Evolutionary conservation across 2,113 vertebrate genomes (phyloP).

Genomic region (Planiliza haematocheilus): DNA sequence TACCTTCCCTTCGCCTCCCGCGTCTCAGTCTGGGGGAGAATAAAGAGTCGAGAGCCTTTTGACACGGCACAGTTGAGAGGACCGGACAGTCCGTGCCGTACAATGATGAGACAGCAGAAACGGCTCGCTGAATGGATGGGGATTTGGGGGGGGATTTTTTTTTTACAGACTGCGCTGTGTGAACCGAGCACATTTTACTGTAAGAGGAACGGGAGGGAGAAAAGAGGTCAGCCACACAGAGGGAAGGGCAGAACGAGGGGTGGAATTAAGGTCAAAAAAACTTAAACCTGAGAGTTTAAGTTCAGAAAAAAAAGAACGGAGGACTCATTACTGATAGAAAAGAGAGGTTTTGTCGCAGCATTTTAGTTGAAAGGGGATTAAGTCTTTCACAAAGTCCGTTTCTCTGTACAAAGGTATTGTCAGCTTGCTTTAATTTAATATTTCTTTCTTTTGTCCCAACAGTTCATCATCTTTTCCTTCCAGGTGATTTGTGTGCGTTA

Average conservation of each 20-base stretch:
- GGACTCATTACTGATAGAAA: not conserved
- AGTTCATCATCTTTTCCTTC: not conserved
- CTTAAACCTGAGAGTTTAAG: slow-evolving; percentile 27
- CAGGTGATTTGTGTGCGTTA: not conserved
- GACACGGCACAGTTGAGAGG: slow-evolving; percentile 31
- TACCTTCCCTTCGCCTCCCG: not conserved
- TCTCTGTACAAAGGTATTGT: not conserved
- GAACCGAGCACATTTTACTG: slow-evolving; percentile 52
- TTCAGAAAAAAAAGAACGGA: slow-evolving; percentile 35
- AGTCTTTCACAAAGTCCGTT: not conserved
- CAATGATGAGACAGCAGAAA: slow-evolving; percentile 78
- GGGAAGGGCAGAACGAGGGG: slow-evolving; percentile 29
- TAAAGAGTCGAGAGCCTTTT: slow-evolving; percentile 54
- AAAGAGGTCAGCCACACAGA: slow-evolving; percentile 41
- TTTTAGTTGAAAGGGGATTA: not conserved
- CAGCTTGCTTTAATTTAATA: not conserved
- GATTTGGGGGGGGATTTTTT: slow-evolving; percentile 67
- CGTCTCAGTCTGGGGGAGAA: slow-evolving; percentile 42
- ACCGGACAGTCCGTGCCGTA: slow-evolving; percentile 52
- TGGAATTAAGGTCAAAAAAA: slow-evolving; percentile 55
- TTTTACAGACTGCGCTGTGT: slow-evolving; percentile 41
- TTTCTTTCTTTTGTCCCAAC: no score
- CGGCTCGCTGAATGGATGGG: slow-evolving; percentile 62
- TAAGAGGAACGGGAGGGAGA: not conserved
- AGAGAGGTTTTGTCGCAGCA: not conserved